A percentile compares a stretch with the other conserved stretches of the same genome.
Evolutionary conservation across 2,888 invertebrate genomes (phyloP).

Genomic region (Coleophora flavipennella): DNA sequence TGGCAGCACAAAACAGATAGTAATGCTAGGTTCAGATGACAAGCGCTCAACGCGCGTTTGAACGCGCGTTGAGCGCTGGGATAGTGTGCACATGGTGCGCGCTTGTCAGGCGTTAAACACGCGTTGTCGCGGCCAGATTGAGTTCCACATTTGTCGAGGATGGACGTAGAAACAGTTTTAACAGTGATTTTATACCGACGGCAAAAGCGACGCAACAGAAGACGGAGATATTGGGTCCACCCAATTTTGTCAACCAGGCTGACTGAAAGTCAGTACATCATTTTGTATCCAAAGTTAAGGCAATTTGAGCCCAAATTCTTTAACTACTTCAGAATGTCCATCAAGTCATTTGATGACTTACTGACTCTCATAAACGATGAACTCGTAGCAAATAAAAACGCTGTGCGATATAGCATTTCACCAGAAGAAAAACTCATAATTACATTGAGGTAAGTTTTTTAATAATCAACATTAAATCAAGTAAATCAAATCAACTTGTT

Average conservation of each 20-base stretch:
- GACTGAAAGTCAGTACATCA: constrained; percentile 6
- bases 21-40: too few species aligned
- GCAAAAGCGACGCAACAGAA: neutral
- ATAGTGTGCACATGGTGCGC: constrained; percentile 7
- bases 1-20: too few species aligned
- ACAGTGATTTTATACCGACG: constrained; percentile 4
- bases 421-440: constrained; percentile 14
- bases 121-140: neutral
- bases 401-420: constrained; percentile 6
- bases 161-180: constrained; percentile 15
- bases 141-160: constrained; percentile 12
- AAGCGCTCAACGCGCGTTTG: too few species aligned
- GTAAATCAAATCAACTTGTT: constrained; percentile 5
- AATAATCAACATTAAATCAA: neutral
- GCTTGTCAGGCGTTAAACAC: constrained; percentile 1
- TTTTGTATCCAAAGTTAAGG: constrained; percentile 5
- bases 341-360: constrained; percentile 7
- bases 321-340: constrained; percentile 8
- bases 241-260: constrained; percentile 7
- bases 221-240: constrained; percentile 11
- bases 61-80: neutral
- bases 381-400: constrained; percentile 6
- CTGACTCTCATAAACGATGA: constrained; percentile 6
- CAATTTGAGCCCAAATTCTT: constrained; percentile 7
- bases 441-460: constrained; percentile 6